These are phyloP conservation scores for Cavia porcellus DNA, from an alignment of 2,113 vertebrate species.

Conservation along the genomic window DNA sequence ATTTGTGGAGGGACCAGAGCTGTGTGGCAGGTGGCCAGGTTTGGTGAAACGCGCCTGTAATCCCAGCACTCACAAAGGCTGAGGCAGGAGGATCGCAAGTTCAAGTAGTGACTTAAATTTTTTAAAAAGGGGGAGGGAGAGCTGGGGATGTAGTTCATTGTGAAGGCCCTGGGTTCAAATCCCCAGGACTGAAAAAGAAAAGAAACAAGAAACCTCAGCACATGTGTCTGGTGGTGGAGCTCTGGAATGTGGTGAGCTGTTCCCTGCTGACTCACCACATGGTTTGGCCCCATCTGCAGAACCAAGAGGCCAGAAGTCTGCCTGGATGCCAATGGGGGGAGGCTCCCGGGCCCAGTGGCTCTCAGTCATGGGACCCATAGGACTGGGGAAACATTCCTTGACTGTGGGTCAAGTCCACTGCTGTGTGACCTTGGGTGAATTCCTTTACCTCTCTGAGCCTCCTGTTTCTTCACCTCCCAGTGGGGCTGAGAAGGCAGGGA, in stretches of 20 bases:
- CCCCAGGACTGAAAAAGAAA: not conserved
- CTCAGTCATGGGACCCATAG: not conserved
- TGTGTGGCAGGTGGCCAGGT: not conserved
- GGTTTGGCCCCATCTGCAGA: not conserved
- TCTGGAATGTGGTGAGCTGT: not conserved
- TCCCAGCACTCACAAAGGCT: not conserved
- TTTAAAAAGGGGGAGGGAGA: not conserved
- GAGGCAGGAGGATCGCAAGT: not conserved
- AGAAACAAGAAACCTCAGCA: not conserved
- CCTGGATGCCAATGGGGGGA: not conserved
- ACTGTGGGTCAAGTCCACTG: not conserved
- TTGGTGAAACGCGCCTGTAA: not conserved
- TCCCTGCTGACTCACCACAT: slow-evolving; percentile 35
- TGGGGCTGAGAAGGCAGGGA: not conserved
- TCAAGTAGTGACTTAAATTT: not conserved
- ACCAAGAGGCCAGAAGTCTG: not conserved
- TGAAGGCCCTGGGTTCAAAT: not conserved
- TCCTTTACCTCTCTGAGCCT: slow-evolving; percentile 12
- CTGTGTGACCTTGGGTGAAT: not conserved
- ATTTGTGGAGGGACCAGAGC: not conserved
- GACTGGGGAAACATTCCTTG: not conserved
- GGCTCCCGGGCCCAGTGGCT: not conserved
- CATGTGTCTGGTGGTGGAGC: not conserved
- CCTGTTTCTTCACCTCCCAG: not conserved
- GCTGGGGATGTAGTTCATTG: not conserved